Base-by-base conservation (phyloP, 2,888 invertebrate species). In the Caenorhabditis panamensis region DNA sequence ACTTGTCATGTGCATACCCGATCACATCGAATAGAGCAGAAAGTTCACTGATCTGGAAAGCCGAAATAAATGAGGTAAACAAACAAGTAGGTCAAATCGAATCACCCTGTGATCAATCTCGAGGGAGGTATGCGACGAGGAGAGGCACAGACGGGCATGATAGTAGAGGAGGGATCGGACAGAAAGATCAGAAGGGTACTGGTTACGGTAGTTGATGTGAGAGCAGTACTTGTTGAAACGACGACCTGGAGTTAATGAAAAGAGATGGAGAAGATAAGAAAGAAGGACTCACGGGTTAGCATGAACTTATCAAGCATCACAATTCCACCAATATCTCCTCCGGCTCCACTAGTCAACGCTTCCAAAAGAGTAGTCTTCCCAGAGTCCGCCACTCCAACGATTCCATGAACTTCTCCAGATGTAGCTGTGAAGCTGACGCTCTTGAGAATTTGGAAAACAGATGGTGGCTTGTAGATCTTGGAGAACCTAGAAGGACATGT, bases 321-420 rank as follows among this genome's bases (percentile, higher is more conserved):
- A 90, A 96, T 95, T 0, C 97, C 97, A 71, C 96, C 94, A 0
- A 95, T 95, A 0, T 95, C 94, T 1, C 95, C 95, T 84, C 94
- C 94, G 13, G 95, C 94, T 36, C 93, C 88, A 49, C 92, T 91
- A 0, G 92, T 92, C 72, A 97, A 95, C 8, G 97, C 96, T 91
- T 97, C 97, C 8, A 98, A 92, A 2, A 98, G 93, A 0, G 96
- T 96, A 37, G 96, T 94, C 91, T 98, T 98, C 0, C 97, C 97
- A 87, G 96, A 96, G 16, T 96, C 96, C 93, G 96, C 96, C 0
- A 96, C 96, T 11, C 97, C 97, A 49, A 96, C 92, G 75, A 97
- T 94, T 37, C 96, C 96, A 90, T 96, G 94, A 66, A 97, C 95
- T 92, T 97, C 96, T 5, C 96, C 96, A 61, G 96, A 95, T 90